These are phyloP conservation scores for Jordanella pulchra DNA, from an alignment of 2,797 vertebrate species.

Conservation along the genomic window DNA sequence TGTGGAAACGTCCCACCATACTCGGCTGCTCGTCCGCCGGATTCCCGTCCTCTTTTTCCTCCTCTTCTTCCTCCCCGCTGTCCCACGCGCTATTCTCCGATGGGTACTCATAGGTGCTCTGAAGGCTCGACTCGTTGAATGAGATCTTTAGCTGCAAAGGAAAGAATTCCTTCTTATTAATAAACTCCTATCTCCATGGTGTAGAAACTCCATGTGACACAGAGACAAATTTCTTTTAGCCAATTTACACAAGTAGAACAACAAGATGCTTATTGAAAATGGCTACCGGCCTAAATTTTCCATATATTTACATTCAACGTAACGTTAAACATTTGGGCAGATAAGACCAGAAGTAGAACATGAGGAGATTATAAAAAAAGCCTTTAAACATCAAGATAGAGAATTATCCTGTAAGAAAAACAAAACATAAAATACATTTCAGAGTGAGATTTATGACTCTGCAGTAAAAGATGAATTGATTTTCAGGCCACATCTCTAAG, in stretches of 20 bases:
- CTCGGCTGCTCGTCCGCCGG: slow-evolving; percentile 68
- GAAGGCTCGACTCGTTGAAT: slow-evolving; percentile 91
- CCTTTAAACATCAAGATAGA: no score
- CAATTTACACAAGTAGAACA: not conserved
- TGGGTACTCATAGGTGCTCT: slow-evolving; percentile 94
- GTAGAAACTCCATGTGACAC: not conserved
- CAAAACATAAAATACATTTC: no score
- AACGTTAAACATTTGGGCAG: not conserved
- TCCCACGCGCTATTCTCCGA: slow-evolving; percentile 88
- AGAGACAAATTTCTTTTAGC: not conserved
- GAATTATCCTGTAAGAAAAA: no score
- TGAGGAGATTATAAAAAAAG: not conserved
- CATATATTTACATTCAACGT: not conserved
- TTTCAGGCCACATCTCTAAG: no score
- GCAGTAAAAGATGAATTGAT: no score
- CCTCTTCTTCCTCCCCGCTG: slow-evolving; percentile 83
- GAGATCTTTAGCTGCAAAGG: slow-evolving; percentile 91
- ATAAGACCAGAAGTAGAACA: not conserved
- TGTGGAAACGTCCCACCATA: slow-evolving; percentile 77
- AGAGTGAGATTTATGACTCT: no score
- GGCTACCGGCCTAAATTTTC: not conserved
- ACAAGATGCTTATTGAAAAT: not conserved
- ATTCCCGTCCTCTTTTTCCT: slow-evolving; percentile 60
- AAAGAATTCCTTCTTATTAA: not conserved
- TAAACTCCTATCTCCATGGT: not conserved